A percentile compares a stretch with the other conserved stretches of the same genome.
Evolutionary conservation across 2,113 vertebrate species (phyloP).

Genomic region (Charadrius vociferus): DNA sequence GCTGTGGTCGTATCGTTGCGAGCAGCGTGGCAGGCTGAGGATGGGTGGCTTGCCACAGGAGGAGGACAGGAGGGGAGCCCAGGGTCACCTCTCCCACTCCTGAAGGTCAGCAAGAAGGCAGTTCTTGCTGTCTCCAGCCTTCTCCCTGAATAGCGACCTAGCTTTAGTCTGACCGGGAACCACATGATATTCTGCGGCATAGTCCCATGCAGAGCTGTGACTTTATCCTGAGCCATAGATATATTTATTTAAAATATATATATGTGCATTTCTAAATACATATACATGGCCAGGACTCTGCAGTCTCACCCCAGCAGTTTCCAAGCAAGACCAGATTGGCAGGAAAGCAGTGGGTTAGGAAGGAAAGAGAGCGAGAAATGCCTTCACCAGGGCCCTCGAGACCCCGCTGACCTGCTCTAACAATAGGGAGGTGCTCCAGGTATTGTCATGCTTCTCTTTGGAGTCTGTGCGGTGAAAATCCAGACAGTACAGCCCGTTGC

Average conservation of each 20-base stretch:
- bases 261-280: neutral
- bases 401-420: neutral
- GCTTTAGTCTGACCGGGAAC: neutral
- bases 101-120: neutral
- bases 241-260: neutral
- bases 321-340: neutral
- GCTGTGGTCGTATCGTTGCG: accelerated
- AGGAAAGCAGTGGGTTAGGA: neutral
- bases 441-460: neutral
- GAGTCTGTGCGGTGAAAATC: neutral
- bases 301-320: neutral
- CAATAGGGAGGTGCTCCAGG: neutral
- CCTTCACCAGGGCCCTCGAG: neutral
- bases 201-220: neutral
- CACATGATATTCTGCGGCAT: neutral
- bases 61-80: neutral
- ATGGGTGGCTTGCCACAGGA: neutral
- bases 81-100: neutral
- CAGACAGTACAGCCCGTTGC: neutral
- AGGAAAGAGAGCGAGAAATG: neutral
- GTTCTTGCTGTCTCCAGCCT: neutral
- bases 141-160: neutral
- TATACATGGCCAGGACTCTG: neutral
- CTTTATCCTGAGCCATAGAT: neutral
- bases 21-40: neutral